Evolutionary conservation across 2,888 invertebrate genomes (phyloP), one percentile per base, ranked within the genome.

Genomic region (Encarsia formosa): DNA sequence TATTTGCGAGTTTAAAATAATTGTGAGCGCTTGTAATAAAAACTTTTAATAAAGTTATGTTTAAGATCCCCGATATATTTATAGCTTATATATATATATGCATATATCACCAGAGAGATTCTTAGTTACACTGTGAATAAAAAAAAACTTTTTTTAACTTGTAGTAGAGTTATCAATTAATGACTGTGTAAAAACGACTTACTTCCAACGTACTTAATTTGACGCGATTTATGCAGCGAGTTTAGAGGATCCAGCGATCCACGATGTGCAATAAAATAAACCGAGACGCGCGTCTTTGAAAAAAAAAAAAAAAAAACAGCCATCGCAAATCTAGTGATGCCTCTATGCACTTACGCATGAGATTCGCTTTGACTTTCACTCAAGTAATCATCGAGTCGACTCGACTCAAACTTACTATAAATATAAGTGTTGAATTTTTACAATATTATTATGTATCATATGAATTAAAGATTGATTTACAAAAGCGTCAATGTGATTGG

Each of bases 211-310:
- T 54, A 50, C 35, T 44, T 50, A 47, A 54, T 2, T n/a, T n/a
- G n/a, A n/a, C n/a, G n/a, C n/a, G n/a, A n/a, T n/a, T n/a, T 20
- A 43, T 24, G 2, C 34, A 47, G 11, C 22, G 52, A 13, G 13
- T 29, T 4, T 13, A 23, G 35, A 51, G 26, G 48, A 51, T 50
- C 46, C 19, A 8, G 45, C 61, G 62, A 66, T 66, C 64, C 52
- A 16, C 34, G 15, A 70, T 64, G 72, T 72, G 72, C 72, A 72
- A 72, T 72, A 72, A 67, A 48, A 43, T 26, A 42, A 37, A n/a
- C n/a, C n/a, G n/a, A n/a, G n/a, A n/a, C n/a, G n/a, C n/a, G n/a
- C n/a, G n/a, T n/a, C n/a, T n/a, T n/a, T n/a, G n/a, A n/a, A n/a
- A n/a, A n/a, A 41, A 39, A 35, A 26, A 35, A 31, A 19, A 22